These are phyloP conservation scores for Okamejei kenojei DNA, from an alignment of 2,797 vertebrate species.

Conservation along the genomic window DNA sequence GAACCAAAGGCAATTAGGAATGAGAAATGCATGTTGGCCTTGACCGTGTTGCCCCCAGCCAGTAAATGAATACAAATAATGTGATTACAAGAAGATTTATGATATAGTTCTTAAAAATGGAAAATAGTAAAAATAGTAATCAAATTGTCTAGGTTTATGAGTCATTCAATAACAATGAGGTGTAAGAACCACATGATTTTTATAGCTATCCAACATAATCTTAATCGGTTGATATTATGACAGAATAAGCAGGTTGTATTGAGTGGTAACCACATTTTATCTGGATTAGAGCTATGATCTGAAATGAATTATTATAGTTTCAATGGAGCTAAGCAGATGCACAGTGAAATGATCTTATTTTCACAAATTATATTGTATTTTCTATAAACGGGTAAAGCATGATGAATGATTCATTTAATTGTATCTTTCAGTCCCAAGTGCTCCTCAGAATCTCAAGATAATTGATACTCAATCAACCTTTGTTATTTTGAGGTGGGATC, in stretches of 20 bases:
- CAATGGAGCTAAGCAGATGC: background rate
- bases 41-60: too few relatives aligned
- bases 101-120: background rate
- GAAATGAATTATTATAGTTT: background rate
- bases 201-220: background rate
- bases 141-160: background rate
- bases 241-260: background rate
- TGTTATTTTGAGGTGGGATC: slow-evolving; percentile 75
- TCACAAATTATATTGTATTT: background rate
- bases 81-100: background rate
- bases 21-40: too few relatives aligned
- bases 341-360: background rate
- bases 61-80: too few relatives aligned
- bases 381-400: background rate
- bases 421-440: slow-evolving; percentile 68
- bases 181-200: background rate
- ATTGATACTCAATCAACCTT: slow-evolving; percentile 67
- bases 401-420: slow-evolving; percentile 38
- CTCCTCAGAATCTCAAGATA: slow-evolving; percentile 66
- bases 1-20: too few relatives aligned
- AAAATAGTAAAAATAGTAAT: background rate
- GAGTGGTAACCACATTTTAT: background rate
- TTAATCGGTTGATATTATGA: background rate
- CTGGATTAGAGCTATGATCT: background rate
- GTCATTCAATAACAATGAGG: background rate